Conservation (phyloP, 2,113 vertebrate genomes). For the Epinephelus lanceolatus region DNA sequence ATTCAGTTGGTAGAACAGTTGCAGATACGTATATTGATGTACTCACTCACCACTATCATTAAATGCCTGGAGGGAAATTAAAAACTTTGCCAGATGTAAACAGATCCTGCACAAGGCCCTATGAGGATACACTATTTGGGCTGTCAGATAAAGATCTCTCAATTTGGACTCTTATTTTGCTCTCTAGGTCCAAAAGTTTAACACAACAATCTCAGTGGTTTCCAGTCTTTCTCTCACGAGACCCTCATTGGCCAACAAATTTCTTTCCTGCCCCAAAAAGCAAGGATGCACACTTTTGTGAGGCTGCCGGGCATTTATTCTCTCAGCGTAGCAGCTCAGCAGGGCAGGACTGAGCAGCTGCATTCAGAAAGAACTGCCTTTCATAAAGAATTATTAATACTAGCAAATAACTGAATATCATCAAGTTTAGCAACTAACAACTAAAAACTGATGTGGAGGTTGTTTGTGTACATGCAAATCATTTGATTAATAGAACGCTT, state of each 20-base stretch:
- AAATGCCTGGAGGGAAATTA: too few relatives aligned
- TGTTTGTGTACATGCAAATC: background rate
- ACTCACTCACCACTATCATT: too few relatives aligned
- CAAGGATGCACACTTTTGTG: background rate
- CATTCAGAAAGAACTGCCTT: background rate
- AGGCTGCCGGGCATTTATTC: conserved; percentile 8
- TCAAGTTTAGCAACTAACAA: too few relatives aligned
- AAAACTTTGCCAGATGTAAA: background rate
- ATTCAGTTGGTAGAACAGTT: too few relatives aligned
- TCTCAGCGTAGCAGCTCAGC: background rate
- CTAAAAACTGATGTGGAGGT: background rate
- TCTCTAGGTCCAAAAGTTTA: background rate
- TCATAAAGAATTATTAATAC: background rate
- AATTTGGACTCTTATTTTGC: background rate
- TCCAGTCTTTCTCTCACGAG: conserved; percentile 12
- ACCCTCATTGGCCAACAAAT: background rate
- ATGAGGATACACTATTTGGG: background rate
- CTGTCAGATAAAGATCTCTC: conserved; percentile 29
- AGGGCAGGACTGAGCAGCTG: background rate
- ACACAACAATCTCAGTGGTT: conserved; percentile 6
- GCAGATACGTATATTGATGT: too few relatives aligned
- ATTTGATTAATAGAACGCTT: background rate
- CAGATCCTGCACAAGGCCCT: background rate
- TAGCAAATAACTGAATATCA: background rate
- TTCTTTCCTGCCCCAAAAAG: conserved; percentile 29